Percentiles rank a stretch among this genome's conserved stretches.
Evolutionary conservation across 2,797 vertebrate genomes (phyloP).

Genomic region (Malacoraja senta): DNA sequence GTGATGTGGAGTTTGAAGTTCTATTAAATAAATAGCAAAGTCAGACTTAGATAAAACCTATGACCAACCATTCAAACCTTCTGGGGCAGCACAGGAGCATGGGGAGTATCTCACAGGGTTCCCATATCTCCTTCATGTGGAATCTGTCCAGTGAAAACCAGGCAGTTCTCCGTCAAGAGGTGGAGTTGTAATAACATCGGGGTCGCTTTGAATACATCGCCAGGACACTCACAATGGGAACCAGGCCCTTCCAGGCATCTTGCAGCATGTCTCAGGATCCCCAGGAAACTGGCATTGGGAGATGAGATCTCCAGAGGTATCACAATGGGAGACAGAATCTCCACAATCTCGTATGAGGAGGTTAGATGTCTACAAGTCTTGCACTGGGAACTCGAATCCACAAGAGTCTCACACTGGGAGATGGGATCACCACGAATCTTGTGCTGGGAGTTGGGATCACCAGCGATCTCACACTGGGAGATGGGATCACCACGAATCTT

Average conservation of each 20-base stretch:
- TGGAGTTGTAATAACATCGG: background rate
- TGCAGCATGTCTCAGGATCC: background rate
- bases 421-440: too few species aligned
- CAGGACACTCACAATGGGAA: background rate
- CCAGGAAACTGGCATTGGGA: background rate
- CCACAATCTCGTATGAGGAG: too few species aligned
- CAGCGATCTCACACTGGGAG: background rate
- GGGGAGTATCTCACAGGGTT: too few species aligned
- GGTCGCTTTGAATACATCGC: background rate
- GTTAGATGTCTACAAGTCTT: background rate
- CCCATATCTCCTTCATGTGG: too few species aligned
- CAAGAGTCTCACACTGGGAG: background rate
- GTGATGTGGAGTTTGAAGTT: slow-evolving; percentile 50
- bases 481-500: too few species aligned
- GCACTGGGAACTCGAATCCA: background rate
- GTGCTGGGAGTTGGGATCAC: too few species aligned
- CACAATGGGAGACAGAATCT: background rate
- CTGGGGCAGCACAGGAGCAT: too few species aligned
- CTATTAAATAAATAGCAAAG: slow-evolving; percentile 40
- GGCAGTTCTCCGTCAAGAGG: too few species aligned
- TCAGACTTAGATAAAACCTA: background rate
- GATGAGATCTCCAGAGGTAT: background rate
- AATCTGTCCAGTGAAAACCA: too few species aligned
- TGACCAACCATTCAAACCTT: too few species aligned
- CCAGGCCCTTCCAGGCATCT: background rate